Conservation (phyloP, 1,140 invertebrate species). For the Pachyrhynchus sulphureomaculatus region DNA sequence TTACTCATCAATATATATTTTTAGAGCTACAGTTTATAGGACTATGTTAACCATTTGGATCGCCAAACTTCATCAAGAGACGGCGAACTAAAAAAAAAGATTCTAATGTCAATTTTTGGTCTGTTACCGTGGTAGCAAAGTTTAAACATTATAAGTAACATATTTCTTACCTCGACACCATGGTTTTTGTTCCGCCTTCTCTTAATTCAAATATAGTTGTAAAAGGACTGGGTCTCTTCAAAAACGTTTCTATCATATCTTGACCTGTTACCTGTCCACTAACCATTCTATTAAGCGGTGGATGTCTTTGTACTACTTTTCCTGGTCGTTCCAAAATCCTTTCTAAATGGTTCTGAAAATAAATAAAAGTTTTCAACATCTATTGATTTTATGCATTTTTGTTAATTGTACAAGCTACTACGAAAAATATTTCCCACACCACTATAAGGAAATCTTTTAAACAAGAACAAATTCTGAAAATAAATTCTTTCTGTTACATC, state of each 20-base stretch:
- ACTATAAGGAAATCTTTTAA: too few species aligned
- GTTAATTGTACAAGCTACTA: not conserved
- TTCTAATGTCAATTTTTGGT: too few species aligned
- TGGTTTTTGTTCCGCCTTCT: slow-evolving; percentile 58
- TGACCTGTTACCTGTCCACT: slow-evolving; percentile 70
- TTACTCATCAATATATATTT: too few species aligned
- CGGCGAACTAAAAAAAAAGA: too few species aligned
- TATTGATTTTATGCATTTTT: not conserved
- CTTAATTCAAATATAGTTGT: slow-evolving; percentile 78
- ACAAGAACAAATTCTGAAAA: too few species aligned
- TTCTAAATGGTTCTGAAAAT: slow-evolving; percentile 76
- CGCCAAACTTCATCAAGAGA: too few species aligned
- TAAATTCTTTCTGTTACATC: too few species aligned
- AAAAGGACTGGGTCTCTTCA: slow-evolving; percentile 61
- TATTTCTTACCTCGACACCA: slow-evolving; percentile 51
- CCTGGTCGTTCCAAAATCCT: slow-evolving; percentile 76
- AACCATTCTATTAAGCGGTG: slow-evolving; percentile 69
- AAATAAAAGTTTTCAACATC: not conserved
- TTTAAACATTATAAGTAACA: too few species aligned
- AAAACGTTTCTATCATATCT: slow-evolving; percentile 64
- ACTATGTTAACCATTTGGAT: too few species aligned
- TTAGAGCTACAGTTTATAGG: too few species aligned
- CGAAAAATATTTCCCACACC: too few species aligned
- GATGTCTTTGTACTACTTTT: slow-evolving; percentile 57
- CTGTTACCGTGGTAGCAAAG: too few species aligned